phyloP scores from a whole-genome alignment of 2,113 vertebrate species.

The Coreoperca whiteheadi region DNA sequence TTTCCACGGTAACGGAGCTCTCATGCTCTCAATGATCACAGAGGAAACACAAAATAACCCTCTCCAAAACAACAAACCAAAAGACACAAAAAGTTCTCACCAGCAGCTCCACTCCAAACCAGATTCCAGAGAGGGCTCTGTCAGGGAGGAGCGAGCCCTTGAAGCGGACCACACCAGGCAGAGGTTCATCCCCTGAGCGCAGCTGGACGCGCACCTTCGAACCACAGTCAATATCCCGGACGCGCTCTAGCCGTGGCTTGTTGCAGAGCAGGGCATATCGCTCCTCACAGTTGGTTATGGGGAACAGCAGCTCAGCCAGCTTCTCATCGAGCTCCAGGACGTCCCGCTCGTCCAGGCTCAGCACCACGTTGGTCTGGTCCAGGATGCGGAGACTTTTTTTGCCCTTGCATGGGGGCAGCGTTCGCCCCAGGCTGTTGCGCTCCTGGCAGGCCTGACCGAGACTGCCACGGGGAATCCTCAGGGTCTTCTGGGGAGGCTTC shows the following conservation, averaged over 20 bases:
- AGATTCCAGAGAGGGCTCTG: constrained; percentile 92
- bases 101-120: constrained; percentile 97
- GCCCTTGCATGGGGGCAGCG: constrained; percentile 91
- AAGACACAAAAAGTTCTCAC: constrained; percentile 83
- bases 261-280: constrained; percentile 92
- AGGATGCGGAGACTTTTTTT: constrained; percentile 95
- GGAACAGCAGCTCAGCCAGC: constrained; percentile 94
- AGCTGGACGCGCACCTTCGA: constrained; percentile 94
- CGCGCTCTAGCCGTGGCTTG: constrained; percentile 88
- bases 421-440: constrained; percentile 90
- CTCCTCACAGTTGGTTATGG: constrained; percentile 97
- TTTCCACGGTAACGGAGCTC: background rate
- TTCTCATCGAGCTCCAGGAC: constrained; percentile 93
- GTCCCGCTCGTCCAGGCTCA: constrained; percentile 94
- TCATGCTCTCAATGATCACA: background rate
- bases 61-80: background rate
- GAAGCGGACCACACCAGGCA: constrained; percentile 96
- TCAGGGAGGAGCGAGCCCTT: constrained; percentile 94
- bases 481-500: constrained; percentile 92
- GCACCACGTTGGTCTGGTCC: constrained; percentile 92
- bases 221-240: constrained; percentile 92
- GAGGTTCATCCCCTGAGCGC: constrained; percentile 91
- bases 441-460: constrained; percentile 95
- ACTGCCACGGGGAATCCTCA: constrained; percentile 94
- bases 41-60: background rate